Percentiles rank a stretch among this genome's conserved stretches.
Evolutionary conservation across 1,140 invertebrate species (phyloP).

Genomic region (Atta cephalotes): DNA sequence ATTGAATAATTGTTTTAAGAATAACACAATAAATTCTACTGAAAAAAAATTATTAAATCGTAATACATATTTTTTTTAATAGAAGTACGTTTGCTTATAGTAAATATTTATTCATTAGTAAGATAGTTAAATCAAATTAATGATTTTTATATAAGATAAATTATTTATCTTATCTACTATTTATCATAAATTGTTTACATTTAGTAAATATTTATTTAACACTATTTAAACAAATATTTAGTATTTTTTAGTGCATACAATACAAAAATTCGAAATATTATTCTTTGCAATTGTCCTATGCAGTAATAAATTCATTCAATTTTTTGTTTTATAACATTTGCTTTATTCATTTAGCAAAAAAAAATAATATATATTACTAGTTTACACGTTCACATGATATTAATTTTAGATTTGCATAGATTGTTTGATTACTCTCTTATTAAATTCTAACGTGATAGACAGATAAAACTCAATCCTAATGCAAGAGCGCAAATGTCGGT

Average conservation of each 20-base stretch:
- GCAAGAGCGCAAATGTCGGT: neutral
- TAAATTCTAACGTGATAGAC: neutral
- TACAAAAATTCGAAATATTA: neutral
- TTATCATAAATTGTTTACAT: no score
- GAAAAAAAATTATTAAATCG: no score
- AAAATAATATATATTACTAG: neutral
- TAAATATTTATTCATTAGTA: no score
- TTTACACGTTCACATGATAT: neutral
- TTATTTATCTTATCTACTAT: no score
- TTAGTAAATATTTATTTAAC: no score
- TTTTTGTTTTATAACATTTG: neutral
- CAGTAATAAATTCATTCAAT: neutral
- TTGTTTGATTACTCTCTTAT: neutral
- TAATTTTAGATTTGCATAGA: neutral
- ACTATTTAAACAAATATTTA: no score
- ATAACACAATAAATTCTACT: neutral
- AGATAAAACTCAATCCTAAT: neutral
- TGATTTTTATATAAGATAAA: no score
- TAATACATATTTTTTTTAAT: no score
- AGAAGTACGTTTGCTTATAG: no score
- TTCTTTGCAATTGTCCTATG: neutral
- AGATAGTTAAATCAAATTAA: no score
- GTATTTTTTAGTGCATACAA: neutral
- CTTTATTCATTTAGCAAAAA: neutral
- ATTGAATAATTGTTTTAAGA: neutral